Evolutionary conservation across 2,797 vertebrate species (phyloP), one percentile per base, ranked within the genome.

Genomic region (Sebastes jordani): DNA sequence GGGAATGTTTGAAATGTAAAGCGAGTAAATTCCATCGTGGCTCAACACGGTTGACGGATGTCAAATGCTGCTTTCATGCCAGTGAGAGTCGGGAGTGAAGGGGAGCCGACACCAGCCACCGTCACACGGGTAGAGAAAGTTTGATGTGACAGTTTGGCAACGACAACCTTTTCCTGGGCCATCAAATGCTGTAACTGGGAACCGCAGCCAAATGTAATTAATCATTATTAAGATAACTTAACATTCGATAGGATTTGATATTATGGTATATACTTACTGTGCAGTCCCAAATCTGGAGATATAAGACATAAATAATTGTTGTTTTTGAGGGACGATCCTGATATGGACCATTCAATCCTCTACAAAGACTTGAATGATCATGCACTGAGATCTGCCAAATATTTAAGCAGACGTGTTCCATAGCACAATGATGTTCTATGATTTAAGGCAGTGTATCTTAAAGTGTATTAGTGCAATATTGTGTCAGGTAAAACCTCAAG

Each of bases 1-100:
- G 38, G 23, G 71, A 78, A 71, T 6, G 69, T 81, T 89, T 87
- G 76, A 89, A 83, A 86, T 86, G 82, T 82, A 82, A 82, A 87
- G 58, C 6, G 63, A 80, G 66, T 25, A 71, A 86, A 85, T 84
- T 78, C 84, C 82, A 29, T 49, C 6, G 46, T 71, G 85, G 85
- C 77, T 78, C 77, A 71, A 80, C 70, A 9, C 11, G n/a, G 76
- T 14, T 85, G 89, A 90, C 38, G 80, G 81, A 84, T 86, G 88
- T 84, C 88, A 87, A 74, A 79, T 16, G 6, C 23, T 32, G 36
- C 78, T 86, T 54, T 79, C 69, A 78, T 80, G 74, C 65, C 65
- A 46, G 18, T 30, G 64, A 86, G 73, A 87, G 71, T 73, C 34
- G 20, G 63, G 25, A 83, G 72, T n/a, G 61, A 73, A 66, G 74